Conservation (phyloP, 2,797 vertebrate species). For the Poliocrania exsul region DNA sequence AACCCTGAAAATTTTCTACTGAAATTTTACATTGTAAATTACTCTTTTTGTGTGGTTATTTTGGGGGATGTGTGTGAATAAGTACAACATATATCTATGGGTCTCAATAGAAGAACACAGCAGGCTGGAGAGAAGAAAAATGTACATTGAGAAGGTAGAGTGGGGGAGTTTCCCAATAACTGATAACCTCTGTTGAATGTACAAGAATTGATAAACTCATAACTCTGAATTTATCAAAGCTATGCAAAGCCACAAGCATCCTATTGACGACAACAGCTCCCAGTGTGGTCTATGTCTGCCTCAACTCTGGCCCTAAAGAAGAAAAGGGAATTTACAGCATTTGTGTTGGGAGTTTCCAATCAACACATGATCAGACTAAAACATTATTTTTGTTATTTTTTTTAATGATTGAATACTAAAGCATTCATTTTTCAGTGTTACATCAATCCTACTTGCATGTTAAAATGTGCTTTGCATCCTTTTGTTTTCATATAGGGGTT, state of each 20-base stretch:
- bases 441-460: background rate
- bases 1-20: background rate
- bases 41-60: background rate
- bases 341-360: background rate
- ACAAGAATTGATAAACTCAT: background rate
- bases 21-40: background rate
- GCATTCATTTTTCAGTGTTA: background rate
- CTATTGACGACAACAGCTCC: background rate
- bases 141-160: background rate
- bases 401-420: background rate
- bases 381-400: background rate
- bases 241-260: background rate
- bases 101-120: background rate
- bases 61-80: background rate
- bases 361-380: background rate
- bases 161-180: background rate
- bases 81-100: background rate
- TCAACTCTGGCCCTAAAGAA: background rate
- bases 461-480: background rate
- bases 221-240: background rate
- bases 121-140: background rate
- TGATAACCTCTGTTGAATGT: background rate
- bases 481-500: background rate
- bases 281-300: background rate
- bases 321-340: background rate